Conservation (phyloP, 1,140 invertebrate species). For the Alviniconcha marisindica region DNA sequence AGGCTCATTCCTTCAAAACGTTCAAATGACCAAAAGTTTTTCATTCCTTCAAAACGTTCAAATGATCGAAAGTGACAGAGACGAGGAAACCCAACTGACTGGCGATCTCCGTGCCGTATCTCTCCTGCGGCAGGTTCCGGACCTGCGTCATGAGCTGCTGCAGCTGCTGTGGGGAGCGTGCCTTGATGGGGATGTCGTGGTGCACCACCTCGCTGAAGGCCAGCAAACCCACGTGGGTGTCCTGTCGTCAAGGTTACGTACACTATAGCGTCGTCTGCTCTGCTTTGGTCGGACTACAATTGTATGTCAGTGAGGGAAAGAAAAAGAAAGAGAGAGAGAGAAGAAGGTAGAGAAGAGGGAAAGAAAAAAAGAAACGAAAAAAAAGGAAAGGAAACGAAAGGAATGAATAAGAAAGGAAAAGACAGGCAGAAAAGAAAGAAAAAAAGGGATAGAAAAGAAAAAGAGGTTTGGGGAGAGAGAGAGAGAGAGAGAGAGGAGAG, state of each 20-base stretch:
- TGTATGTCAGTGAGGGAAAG: too few relatives aligned
- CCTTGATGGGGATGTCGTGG: constrained; percentile 19
- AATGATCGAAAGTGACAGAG: too few relatives aligned
- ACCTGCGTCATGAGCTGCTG: not conserved
- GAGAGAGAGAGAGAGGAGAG: not conserved
- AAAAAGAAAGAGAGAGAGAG: not conserved
- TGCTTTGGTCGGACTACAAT: too few relatives aligned
- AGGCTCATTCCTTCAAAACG: too few relatives aligned
- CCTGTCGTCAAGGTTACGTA: too few relatives aligned
- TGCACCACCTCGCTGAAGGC: constrained; percentile 41
- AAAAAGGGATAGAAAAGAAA: not conserved
- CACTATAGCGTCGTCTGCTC: too few relatives aligned
- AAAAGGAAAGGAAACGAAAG: too few relatives aligned
- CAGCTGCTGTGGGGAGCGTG: not conserved
- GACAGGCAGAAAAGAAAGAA: not conserved
- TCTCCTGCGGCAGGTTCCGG: not conserved
- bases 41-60: too few relatives aligned
- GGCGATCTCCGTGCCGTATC: constrained; percentile 8
- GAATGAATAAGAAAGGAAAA: too few relatives aligned
- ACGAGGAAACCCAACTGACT: too few relatives aligned
- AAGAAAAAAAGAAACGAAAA: not conserved
- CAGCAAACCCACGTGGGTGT: constrained; percentile 35
- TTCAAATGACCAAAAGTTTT: too few relatives aligned
- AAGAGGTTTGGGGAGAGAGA: not conserved
- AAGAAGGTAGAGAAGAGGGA: not conserved